These are phyloP conservation scores for Watsonalla binaria DNA, from an alignment of 2,888 invertebrate species.

Conservation along the genomic window DNA sequence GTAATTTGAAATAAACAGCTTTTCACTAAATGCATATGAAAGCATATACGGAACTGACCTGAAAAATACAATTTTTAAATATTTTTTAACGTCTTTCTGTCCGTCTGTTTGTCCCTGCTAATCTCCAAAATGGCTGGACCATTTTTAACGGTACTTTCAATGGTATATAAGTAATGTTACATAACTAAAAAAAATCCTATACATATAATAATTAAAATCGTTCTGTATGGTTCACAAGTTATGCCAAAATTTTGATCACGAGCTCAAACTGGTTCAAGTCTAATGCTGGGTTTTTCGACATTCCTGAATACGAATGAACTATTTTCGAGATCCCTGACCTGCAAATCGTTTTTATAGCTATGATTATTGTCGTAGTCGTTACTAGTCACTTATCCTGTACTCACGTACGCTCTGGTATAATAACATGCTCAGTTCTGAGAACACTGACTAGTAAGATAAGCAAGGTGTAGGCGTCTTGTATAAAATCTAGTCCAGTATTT, in stretches of 20 bases:
- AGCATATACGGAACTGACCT: too few relatives aligned
- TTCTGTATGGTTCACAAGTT: too few relatives aligned
- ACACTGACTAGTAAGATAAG: background rate
- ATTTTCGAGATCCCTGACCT: background rate
- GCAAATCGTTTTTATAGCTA: slow-evolving; percentile 1
- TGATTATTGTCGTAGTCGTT: background rate
- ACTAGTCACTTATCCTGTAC: slow-evolving; percentile 1
- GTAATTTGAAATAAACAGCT: too few relatives aligned
- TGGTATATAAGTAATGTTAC: too few relatives aligned
- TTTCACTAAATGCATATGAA: too few relatives aligned
- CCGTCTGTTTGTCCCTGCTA: too few relatives aligned
- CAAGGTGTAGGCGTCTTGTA: background rate
- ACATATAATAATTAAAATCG: too few relatives aligned
- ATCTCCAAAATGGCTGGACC: too few relatives aligned
- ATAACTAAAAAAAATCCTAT: too few relatives aligned
- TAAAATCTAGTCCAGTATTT: background rate
- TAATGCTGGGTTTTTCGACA: background rate
- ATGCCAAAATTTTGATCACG: background rate
- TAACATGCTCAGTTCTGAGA: background rate
- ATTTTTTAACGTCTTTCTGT: too few relatives aligned
- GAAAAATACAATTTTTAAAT: too few relatives aligned
- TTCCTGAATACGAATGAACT: background rate
- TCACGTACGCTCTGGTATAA: background rate
- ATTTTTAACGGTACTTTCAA: too few relatives aligned
- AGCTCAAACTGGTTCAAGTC: background rate